Base-by-base conservation (phyloP, 1,140 invertebrate genomes). In the Leptinotarsa defecta region DNA sequence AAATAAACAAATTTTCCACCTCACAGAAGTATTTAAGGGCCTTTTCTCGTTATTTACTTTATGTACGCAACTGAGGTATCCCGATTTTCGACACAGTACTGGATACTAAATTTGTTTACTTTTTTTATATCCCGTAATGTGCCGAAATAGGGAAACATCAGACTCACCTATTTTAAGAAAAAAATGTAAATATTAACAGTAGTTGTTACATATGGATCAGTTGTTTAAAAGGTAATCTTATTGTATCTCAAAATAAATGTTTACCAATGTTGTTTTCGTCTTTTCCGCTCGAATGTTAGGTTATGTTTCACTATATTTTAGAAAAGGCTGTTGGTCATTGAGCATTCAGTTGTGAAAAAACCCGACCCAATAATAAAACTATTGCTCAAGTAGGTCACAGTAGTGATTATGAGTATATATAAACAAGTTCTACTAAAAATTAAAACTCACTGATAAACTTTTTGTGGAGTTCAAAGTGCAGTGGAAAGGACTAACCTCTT, bases 11-110 rank as follows among this genome's bases (percentile, higher is more conserved):
- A 27, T 61, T 73, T 34, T 67, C 71, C 81, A 77, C 81, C 81
- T 81, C 81, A 81, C 81, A 79, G 73, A 81, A 81, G 81, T 77
- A 76, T 75, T 75, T 20, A 48, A 70, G 76, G 75, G 75, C 81
- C 81, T 79, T 75, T 79, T 75, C 63, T 77, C 73, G 81, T 74
- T 81, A 81, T 81, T 81, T 81, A 80, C 79, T 68, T 79, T 73
- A 78, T 81, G 81, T 80, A 75, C 77, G 71, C 72, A 13, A 68
- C 71, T 74, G 73, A 77, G 74, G 73, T 74, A 19, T 80, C 48
- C 34, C 63, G 19, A 34, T 43, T 34, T 22, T 48, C 68, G 74
- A 62, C 69, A 68, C 64, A 73, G 34, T 72, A 71, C 15, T 15
- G 64, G 73, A 71, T 68, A 70, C 13, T 48, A 17, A 11, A 48